Evolutionary conservation across 2,888 invertebrate species (phyloP).

Genomic region (Unio delphinus): DNA sequence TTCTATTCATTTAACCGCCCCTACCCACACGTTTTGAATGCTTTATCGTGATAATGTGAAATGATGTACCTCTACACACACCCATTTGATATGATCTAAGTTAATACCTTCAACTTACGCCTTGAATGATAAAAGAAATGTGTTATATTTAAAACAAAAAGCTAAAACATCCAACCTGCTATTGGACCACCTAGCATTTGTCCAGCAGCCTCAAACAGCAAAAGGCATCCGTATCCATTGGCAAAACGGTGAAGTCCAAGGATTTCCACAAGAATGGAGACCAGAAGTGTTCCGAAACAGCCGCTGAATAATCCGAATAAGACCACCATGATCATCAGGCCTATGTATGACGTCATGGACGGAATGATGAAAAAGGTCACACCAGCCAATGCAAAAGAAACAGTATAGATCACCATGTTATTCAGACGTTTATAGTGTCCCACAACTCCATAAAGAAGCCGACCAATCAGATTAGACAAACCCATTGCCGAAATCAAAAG

Average conservation of each 20-base stretch:
- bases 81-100: no score
- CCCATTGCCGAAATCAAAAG: slow-evolving; percentile 47
- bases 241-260: slow-evolving; percentile 42
- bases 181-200: slow-evolving; percentile 48
- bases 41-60: no score
- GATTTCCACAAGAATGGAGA: slow-evolving; percentile 35
- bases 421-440: slow-evolving; percentile 28
- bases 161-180: slow-evolving; percentile 33
- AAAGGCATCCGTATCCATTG: slow-evolving; percentile 46
- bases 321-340: slow-evolving; percentile 28
- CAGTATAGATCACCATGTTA: slow-evolving; percentile 30
- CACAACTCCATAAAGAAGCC: slow-evolving; percentile 39
- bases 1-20: no score
- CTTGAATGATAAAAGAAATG: no score
- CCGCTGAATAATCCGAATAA: slow-evolving; percentile 47
- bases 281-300: slow-evolving; percentile 42
- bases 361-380: slow-evolving; percentile 34
- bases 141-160: not conserved
- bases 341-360: slow-evolving; percentile 20
- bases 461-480: slow-evolving; percentile 46
- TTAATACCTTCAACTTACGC: not conserved
- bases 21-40: no score
- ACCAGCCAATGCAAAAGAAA: slow-evolving; percentile 38
- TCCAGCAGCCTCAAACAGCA: slow-evolving; percentile 46
- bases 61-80: no score